phyloP scores from a whole-genome alignment of 1,140 invertebrate genomes.

The Papilio glaucus region DNA sequence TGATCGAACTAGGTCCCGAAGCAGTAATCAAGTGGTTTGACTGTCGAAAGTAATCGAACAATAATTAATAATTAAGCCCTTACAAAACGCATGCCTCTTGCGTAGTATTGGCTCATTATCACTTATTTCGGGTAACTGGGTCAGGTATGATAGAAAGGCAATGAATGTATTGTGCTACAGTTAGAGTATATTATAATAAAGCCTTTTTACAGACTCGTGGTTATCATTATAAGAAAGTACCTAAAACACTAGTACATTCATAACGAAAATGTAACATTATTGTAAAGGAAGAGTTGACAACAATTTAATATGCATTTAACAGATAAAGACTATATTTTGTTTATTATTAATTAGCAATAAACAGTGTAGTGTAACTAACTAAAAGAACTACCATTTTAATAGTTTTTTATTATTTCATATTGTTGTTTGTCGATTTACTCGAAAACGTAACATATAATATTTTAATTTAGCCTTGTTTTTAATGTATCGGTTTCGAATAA shows the following conservation, averaged over 20 bases:
- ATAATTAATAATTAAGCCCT: conserved; percentile 28
- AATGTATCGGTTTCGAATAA: background rate
- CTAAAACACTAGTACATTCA: too few species aligned
- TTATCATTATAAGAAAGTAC: too few species aligned
- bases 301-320: too few species aligned
- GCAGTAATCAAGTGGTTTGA: conserved; percentile 5
- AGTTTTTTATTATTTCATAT: too few species aligned
- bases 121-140: conserved; percentile 30
- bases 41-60: conserved; percentile 18
- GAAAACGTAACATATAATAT: too few species aligned
- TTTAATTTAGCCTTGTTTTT: background rate
- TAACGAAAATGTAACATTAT: too few species aligned
- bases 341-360: too few species aligned
- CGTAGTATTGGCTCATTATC: conserved; percentile 31
- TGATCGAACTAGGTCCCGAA: background rate
- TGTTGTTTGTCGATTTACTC: too few species aligned
- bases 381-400: too few species aligned
- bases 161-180: conserved; percentile 10
- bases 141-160: conserved; percentile 37
- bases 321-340: too few species aligned
- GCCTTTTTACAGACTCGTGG: background rate
- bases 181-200: background rate
- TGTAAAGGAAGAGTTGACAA: too few species aligned
- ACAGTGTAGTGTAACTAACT: too few species aligned
- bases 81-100: conserved; percentile 29